phyloP scores from a whole-genome alignment of 2,797 vertebrate genomes.

The Fistularia tabacaria region DNA sequence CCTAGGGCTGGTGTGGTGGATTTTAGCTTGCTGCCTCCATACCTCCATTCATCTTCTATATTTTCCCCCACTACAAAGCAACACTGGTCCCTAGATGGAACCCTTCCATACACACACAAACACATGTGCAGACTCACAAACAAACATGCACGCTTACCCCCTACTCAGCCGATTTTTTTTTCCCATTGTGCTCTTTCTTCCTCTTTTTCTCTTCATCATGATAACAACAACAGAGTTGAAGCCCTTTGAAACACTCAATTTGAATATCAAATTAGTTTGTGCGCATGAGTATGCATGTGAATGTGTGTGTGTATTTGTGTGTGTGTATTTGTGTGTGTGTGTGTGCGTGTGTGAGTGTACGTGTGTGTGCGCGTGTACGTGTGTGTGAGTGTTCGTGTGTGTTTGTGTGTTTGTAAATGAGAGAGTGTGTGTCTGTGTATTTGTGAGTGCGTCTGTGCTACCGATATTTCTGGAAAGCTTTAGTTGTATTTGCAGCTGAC shows the following conservation, averaged over 20 bases:
- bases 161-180: slow-evolving; percentile 67
- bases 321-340: no score
- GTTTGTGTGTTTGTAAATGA: no score
- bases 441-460: neutral
- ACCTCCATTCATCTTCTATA: slow-evolving; percentile 81
- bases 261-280: slow-evolving; percentile 62
- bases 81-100: slow-evolving; percentile 77
- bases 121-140: slow-evolving; percentile 1
- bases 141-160: slow-evolving; percentile 10
- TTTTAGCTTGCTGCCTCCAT: slow-evolving; percentile 77
- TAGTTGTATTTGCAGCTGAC: no score
- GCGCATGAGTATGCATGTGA: slow-evolving; percentile 2
- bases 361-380: slow-evolving; percentile 29
- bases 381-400: neutral
- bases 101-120: slow-evolving; percentile 27
- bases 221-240: slow-evolving; percentile 54
- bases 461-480: slow-evolving; percentile 44
- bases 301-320: no score
- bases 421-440: neutral
- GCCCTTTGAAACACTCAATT: slow-evolving; percentile 58
- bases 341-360: no score
- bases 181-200: slow-evolving; percentile 47
- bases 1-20: slow-evolving; percentile 51
- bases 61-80: slow-evolving; percentile 85
- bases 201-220: slow-evolving; percentile 37